Base-by-base conservation (phyloP, 2,888 invertebrate genomes). In the Stomorhina lunata region DNA sequence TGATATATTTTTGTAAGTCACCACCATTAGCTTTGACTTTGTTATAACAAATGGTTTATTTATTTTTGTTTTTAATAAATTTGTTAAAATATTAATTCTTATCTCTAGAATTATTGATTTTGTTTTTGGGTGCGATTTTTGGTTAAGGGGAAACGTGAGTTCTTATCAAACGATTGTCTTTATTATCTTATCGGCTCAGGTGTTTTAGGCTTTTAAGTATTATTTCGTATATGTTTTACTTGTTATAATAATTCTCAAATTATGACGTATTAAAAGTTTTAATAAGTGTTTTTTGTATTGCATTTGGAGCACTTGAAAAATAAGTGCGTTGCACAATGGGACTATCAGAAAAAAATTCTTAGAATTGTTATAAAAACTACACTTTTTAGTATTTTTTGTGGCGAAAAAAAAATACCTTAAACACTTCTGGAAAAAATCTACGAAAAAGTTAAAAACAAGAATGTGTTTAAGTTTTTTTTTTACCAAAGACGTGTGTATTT, bases 101-200 rank as follows among this genome's bases (percentile, higher is more conserved):
- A 50, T 25, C 50, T 50, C 4, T 43, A 17, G 5, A 25, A 48
- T 22, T 12, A 48, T n/a, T n/a, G 25, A 48, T 48, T 5, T 0
- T 0, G 6, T 43, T 22, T n/a, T 48, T 53, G 6, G n/a, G n/a
- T 10, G 32, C 29, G 32, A 15, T 15, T 1, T n/a, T 25, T 17
- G 37, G 22, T 2, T 61, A 25, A 6, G 15, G 40, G 27, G 10
- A 63, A 63, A 63, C 61, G 61, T 63, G 43, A 43, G 27, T 63
- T 63, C 27, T 63, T 63, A 43, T 63, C 27, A 43, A 15, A 1
- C 27, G 10, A 3, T 10, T 17, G 40, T 43, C 10, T 15, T 17
- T 1, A 27, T 43, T 43, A 63, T 63, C 61, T 63, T 63, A 63
- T 43, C 43, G 15, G 4, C 12, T 15, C 1, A 63, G 15, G 10